Evolutionary conservation across 1,140 invertebrate species (phyloP), one percentile per base, ranked within the genome.

Genomic region (Phenacoccus solenopsis): DNA sequence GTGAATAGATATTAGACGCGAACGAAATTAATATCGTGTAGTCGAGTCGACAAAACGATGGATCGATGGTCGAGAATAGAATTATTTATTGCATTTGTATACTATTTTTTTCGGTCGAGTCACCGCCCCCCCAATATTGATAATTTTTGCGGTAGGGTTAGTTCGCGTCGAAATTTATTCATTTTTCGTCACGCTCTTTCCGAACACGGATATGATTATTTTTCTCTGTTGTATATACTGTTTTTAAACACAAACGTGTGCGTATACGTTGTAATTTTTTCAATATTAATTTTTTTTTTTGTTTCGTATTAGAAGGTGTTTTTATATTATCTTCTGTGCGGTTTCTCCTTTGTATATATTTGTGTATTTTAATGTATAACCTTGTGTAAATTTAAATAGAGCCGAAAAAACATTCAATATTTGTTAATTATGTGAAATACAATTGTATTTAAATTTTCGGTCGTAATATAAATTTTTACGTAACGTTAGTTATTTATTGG

Each of bases 401-500:
- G 59, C 59, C 25, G 59, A 27, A 64, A 38, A 64, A 64, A 25
- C 9, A 64, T 25, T 64, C 21, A 64, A 64, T 64, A 64, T 27
- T 64, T 64, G 59, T 64, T 64, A 64, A 64, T 64, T 64, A 64
- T 64, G 59, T 64, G 21, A 64, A 64, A 24, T 64, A 64, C 25
- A 24, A 64, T 10, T 64, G 59, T 64, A 64, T 64, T 64, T 5
- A n/a, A 64, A 64, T 64, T 64, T 64, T 64, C 59, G 59, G 59
- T 64, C 59, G 4, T 64, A 64, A 64, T 64, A 64, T 64, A 64
- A 64, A 64, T 64, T 64, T 64, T 64, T 64, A 64, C 21, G 59
- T 64, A 64, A 38, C n/a, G 9, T 38, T 38, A 10, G 32, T 38
- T n/a, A n/a, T 10, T 38, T n/a, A n/a, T n/a, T n/a, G n/a, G n/a